Evolutionary conservation across 2,797 vertebrate species (phyloP), one percentile per base, ranked within the genome.

Genomic region (Cottoperca gobio): DNA sequence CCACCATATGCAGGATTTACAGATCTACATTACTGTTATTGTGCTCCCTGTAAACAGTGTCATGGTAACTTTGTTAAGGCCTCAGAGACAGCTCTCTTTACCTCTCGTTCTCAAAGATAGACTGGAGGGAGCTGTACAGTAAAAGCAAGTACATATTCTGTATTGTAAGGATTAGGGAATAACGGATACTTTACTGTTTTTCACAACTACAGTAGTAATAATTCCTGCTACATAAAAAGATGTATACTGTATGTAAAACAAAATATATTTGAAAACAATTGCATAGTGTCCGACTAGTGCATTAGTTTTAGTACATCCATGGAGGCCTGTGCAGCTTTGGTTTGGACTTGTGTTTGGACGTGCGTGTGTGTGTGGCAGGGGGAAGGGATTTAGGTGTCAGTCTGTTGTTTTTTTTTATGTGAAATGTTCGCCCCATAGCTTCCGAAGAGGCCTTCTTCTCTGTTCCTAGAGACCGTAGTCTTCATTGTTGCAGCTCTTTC

Each of bases 391-490:
- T 65, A 35, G 84, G 83, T 77, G 49, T 86, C 70, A 81, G 45
- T 59, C 40, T 70, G 14, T 58, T 64, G 68, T 66, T 74, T 70
- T 66, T 66, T 74, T 72, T 68, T 43, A 81, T 74, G 76, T 79
- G 69, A 82, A 84, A 87, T 89, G 79, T 90, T 90, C 93, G 72
- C 52, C 60, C 78, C 84, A 71, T 78, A 88, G 85, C 91, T 91
- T 91, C 87, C 85, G 88, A 66, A 58, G 84, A 65, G 80, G 77
- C 69, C 80, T 65, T 53, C 39, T 72, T 79, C 79, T 86, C 80
- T 68, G 79, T 89, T 89, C 84, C 85, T 76, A 81, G 63, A 81
- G 67, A 77, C 83, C 61, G 42, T 54, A 65, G 84, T 80, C 76
- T 72, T 81, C 76, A 86, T 88, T 91, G 91, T 92, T 42, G 39